Percentiles rank a stretch among this genome's conserved stretches.
Evolutionary conservation across 2,888 invertebrate species (phyloP).

Genomic region (Sinopyrophorus schimmeli): DNA sequence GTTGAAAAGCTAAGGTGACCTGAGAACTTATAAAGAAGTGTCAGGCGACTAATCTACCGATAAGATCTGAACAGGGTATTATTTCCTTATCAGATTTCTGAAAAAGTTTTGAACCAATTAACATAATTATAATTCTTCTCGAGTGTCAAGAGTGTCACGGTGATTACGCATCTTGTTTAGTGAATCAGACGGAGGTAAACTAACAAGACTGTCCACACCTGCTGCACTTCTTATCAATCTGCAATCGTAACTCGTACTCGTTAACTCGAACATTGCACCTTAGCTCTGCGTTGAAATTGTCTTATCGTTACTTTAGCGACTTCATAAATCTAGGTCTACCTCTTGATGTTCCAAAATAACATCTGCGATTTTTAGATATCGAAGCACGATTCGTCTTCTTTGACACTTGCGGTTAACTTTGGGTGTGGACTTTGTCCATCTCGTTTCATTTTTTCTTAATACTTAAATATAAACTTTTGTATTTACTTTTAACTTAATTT

Average conservation of each 20-base stretch:
- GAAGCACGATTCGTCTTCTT: conserved; percentile 43
- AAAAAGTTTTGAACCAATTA: conserved; percentile 38
- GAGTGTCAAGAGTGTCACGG: conserved; percentile 38
- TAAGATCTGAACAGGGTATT: conserved; percentile 13
- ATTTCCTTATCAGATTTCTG: conserved; percentile 21
- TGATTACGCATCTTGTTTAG: conserved; percentile 39
- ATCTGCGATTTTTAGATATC: conserved; percentile 43
- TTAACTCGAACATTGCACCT: conserved; percentile 37
- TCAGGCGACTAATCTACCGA: too few species aligned
- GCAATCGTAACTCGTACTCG: conserved; percentile 40
- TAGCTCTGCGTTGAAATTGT: conserved; percentile 33
- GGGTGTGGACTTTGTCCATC: conserved; percentile 16
- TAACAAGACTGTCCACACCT: conserved; percentile 43
- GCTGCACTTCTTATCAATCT: conserved; percentile 41
- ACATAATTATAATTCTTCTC: conserved; percentile 43
- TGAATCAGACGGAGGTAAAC: conserved; percentile 36
- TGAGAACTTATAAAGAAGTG: too few species aligned
- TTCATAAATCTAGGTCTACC: conserved; percentile 35
- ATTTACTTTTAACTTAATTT: too few species aligned
- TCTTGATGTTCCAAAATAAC: conserved; percentile 37
- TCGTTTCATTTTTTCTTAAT: conserved; percentile 13
- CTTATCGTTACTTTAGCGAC: conserved; percentile 35
- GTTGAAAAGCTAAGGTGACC: too few species aligned
- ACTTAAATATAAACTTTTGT: too few species aligned
- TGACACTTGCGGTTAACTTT: conserved; percentile 39